Evolutionary conservation across 1,140 invertebrate species (phyloP), one percentile per base, ranked within the genome.

Genomic region (Caenorhabditis elegans): DNA sequence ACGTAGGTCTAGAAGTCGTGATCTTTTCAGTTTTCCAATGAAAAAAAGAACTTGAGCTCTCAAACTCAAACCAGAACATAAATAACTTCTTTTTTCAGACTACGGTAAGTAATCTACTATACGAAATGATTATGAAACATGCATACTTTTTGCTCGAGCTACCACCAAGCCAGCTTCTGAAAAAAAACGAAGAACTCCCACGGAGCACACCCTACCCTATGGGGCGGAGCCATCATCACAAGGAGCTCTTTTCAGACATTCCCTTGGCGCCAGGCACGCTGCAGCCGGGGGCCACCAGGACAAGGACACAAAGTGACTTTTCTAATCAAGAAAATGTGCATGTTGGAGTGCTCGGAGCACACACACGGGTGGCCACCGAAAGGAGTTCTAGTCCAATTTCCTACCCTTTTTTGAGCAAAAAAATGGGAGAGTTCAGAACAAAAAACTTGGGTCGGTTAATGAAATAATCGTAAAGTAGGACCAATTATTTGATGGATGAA

Each of bases 191-290:
- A n/a, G n/a, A 43, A 43, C 39, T 60, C 53, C 53, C 53, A 60
- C 53, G 51, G 39, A 43, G 39, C 39, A 55, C 10, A 34, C 26
- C 28, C 11, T 17, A 24, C 15, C n/a, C n/a, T n/a, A 60, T 4
- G n/a, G 60, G 60, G 60, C 60, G 60, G 60, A 70, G 60, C 43
- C 49, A n/a, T 26, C 49, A 53, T 34, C 26, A 2, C 10, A 3
- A n/a, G n/a, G n/a, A n/a, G n/a, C 34, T 39, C 60, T 70, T 70
- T 70, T 70, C 60, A 70, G 60, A 70, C 60, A 70, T 70, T 70
- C 34, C n/a, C n/a, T n/a, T 39, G 60, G 60, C 34, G 60, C 60
- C 60, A 36, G 60, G 60, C 60, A 70, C 60, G 31, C 4, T 2
- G 6, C 28, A n/a, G 10, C 0, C 11, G 10, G 31, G 3, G 60